Base-by-base conservation (phyloP, 2,113 vertebrate species). In the Anarhynchus alexandrinus region DNA sequence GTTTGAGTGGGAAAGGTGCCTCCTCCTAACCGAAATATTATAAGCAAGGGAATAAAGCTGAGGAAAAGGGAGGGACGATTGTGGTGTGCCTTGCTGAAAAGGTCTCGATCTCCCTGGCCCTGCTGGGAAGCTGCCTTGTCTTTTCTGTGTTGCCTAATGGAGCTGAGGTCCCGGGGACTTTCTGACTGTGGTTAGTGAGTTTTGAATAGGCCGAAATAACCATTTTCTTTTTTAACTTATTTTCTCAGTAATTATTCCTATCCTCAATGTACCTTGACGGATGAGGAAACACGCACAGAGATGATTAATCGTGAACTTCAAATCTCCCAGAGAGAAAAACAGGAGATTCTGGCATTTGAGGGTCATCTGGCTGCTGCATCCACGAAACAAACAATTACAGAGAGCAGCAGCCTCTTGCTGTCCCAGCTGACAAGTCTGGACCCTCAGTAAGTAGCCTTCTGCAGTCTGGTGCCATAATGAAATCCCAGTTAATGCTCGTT, bases 331-430 rank as follows among this genome's bases (percentile, higher is more conserved):
- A 98, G 99, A 59, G 99, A 99, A 98, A 99, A 99, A 91, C 99
- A 99, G 88, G 99, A 99, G 92, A 99, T 99, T 84, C 97, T 99
- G 95, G 99, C 99, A 10, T 99, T 99, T 15, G 99, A 99, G 94
- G 99, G 99, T 72, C 99, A 99, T 92, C 97, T 99, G 96, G 99
- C 99, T 0, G 99, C 99, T 1, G 99, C 99, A 0, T 99, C 99
- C 88, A 99, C 99, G 65, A 99, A 99, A 91, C 99, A 99, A 97
- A 99, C 99, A 54, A 99, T 99, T 97, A 99, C 99, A 0, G 99
- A 99, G 97, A 99, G 98, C 97, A 99, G 99, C 98, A 99, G 99
- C 94, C 98, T 99, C 70, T 97, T 99, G 59, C 96, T 99, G 86
- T 99, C 99, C 5, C 99, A 99, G 98, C 98, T 99, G 20, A 99